Evolutionary conservation across 2,797 vertebrate genomes (phyloP), one percentile per base, ranked within the genome.

Genomic region (Lemur catta): DNA sequence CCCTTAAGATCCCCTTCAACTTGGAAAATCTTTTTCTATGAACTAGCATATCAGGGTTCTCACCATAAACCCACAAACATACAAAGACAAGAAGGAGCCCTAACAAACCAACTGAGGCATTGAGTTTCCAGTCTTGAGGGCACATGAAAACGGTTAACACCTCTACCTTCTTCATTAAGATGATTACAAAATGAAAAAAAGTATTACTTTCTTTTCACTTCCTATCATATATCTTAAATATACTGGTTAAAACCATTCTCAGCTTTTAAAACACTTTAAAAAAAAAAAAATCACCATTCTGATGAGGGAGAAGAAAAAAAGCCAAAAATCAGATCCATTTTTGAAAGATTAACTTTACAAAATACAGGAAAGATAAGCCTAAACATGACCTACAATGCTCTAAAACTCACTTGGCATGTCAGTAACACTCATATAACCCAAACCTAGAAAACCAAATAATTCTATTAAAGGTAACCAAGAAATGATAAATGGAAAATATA

Each of bases 401-500:
- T 88, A 85, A 91, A 85, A 74, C n/a, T 88, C 79, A 94, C 72
- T 35, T 74, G 92, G 43, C 75, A 72, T 78, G 84, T 89, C 24
- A 84, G 1, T 92, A 97, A 91, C 22, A 94, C 41, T 14, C 63
- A 57, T 52, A 89, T 2, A 95, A 71, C 69, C 67, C 61, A 82
- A 94, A 89, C n/a, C 48, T 90, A 72, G 46, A 89, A 95, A 65
- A 89, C 6, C 89, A 93, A 92, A 78, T 69, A 80, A 84, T 95
- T 41, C 59, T 55, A 90, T 52, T 89, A 63, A 93, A 89, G 24
- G 91, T 75, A 96, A 97, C 84, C 1, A 50, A 72, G 89, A 97
- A 97, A 94, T 85, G 5, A 96, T 75, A 96, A 76, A 50, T 65
- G n/a, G 52, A 91, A 97, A 94, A 90, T 46, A 85, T 0, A 93